A percentile compares a stretch with the other conserved stretches of the same genome.
phyloP scores from a whole-genome alignment of 2,888 invertebrate genomes.

The Plagodis pulveraria region DNA sequence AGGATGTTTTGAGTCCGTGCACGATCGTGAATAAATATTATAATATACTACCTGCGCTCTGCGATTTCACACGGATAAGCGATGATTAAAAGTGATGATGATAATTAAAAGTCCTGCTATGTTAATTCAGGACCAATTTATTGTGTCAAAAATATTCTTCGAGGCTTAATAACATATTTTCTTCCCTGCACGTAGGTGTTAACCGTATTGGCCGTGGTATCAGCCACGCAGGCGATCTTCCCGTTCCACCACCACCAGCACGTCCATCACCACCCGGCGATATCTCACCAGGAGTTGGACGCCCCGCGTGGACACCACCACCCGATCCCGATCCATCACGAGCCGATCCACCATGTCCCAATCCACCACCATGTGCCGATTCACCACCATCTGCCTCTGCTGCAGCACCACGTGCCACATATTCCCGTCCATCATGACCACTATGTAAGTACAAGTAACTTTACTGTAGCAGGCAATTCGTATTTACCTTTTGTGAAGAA shows the following conservation, averaged over 20 bases:
- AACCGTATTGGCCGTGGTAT: slow-evolving; percentile 56
- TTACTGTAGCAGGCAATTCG: too few relatives aligned
- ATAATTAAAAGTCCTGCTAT: too few relatives aligned
- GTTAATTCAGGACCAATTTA: too few relatives aligned
- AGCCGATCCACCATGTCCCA: slow-evolving; percentile 55
- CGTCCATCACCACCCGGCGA: slow-evolving; percentile 58
- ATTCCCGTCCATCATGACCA: slow-evolving; percentile 64
- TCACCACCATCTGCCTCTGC: slow-evolving; percentile 48
- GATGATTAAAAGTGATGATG: too few relatives aligned
- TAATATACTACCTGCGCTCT: too few relatives aligned
- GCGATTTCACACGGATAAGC: too few relatives aligned
- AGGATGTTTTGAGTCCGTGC: too few relatives aligned
- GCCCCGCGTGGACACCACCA: slow-evolving; percentile 72
- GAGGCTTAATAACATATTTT: too few relatives aligned
- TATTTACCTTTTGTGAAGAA: too few relatives aligned
- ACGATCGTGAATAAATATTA: too few relatives aligned
- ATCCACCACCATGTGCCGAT: slow-evolving; percentile 53
- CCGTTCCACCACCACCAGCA: slow-evolving; percentile 61
- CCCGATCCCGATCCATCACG: slow-evolving; percentile 52
- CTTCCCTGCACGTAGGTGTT: slow-evolving; percentile 49
- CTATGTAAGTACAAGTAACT: slow-evolving; percentile 61
- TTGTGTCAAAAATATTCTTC: too few relatives aligned
- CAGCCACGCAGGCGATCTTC: slow-evolving; percentile 71
- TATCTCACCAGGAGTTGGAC: slow-evolving; percentile 74
- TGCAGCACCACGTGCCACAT: slow-evolving; percentile 53